phyloP scores from a whole-genome alignment of 1,140 invertebrate species.

The Phymastichus coffea region DNA sequence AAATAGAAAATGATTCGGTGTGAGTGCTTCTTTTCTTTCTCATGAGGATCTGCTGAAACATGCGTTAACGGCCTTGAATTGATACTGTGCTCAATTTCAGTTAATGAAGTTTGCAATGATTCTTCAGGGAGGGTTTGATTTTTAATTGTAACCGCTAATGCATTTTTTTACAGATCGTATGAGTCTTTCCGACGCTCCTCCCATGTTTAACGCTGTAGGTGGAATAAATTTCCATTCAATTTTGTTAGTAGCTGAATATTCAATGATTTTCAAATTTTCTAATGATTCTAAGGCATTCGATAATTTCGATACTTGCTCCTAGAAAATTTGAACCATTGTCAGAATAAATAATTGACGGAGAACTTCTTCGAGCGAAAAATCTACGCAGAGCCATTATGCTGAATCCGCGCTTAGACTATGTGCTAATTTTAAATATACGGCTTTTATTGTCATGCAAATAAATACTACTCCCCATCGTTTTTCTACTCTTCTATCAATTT shows the following conservation, averaged over 20 bases:
- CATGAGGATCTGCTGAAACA: neutral
- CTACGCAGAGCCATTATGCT: constrained; percentile 33
- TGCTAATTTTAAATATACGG: no score
- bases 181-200: neutral
- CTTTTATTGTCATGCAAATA: no score
- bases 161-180: neutral
- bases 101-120: neutral
- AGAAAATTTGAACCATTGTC: constrained; percentile 42
- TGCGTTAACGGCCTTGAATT: constrained; percentile 4
- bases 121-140: neutral
- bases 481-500: constrained; percentile 28
- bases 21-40: neutral
- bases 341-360: constrained; percentile 21
- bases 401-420: constrained; percentile 30
- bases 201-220: neutral
- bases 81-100: neutral
- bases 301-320: constrained; percentile 34
- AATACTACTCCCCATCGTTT: constrained; percentile 42
- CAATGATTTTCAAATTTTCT: constrained; percentile 10
- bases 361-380: constrained; percentile 33
- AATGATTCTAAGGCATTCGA: constrained; percentile 14
- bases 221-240: constrained; percentile 2
- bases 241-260: neutral
- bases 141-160: neutral
- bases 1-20: neutral